Percentiles rank a stretch among this genome's conserved stretches.
These are phyloP conservation scores for Antechinus flavipes DNA, from an alignment of 2,113 vertebrate species.

Conservation along the genomic window DNA sequence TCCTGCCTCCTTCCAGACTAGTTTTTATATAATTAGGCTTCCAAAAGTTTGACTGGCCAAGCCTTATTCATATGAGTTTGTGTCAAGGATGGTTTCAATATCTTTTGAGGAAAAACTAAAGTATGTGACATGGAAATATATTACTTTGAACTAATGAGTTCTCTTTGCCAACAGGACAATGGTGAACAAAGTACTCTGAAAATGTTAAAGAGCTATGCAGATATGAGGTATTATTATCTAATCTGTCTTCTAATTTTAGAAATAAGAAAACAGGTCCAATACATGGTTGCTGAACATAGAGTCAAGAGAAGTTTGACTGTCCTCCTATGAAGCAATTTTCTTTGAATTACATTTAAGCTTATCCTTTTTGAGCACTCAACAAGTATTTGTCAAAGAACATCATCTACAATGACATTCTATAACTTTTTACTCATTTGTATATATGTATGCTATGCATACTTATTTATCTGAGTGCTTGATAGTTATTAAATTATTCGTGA, in stretches of 20 bases:
- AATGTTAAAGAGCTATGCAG: background rate
- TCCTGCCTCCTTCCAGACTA: background rate
- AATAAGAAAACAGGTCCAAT: no score
- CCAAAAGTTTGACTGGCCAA: background rate
- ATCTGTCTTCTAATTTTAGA: no score
- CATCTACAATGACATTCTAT: background rate
- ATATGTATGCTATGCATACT: background rate
- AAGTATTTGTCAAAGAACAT: background rate
- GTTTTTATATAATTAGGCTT: background rate
- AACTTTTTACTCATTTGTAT: background rate
- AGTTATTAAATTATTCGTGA: background rate
- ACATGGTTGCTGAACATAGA: background rate
- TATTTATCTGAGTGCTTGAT: background rate
- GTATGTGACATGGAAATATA: background rate
- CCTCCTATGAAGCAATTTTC: background rate
- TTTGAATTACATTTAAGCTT: background rate
- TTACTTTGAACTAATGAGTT: background rate
- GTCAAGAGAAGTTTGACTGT: background rate
- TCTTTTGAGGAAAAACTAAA: no score
- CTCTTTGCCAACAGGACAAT: background rate
- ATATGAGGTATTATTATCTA: background rate
- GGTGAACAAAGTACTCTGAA: background rate
- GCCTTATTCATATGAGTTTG: background rate
- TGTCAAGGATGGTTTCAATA: no score
- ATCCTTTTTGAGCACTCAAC: background rate